Conservation (phyloP, 2,113 vertebrate genomes). For the Chiloscyllium plagiosum region DNA sequence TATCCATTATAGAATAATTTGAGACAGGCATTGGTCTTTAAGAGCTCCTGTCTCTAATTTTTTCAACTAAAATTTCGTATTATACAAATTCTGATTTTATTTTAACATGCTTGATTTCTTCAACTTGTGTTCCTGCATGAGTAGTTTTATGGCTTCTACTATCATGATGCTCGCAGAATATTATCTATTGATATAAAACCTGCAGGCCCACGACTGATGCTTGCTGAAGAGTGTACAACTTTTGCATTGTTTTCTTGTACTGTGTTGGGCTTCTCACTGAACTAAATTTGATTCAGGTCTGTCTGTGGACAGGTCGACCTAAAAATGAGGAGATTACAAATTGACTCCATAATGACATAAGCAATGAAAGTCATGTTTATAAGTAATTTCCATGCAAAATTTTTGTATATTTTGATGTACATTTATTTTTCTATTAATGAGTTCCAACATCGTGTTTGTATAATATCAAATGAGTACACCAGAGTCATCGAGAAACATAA, state of each 20-base stretch:
- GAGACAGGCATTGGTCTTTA: not conserved
- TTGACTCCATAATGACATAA: not conserved
- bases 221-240: not conserved
- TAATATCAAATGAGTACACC: not conserved
- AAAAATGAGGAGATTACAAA: not conserved
- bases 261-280: not conserved
- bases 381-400: not conserved
- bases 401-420: not conserved
- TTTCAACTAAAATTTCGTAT: not conserved
- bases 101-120: not conserved
- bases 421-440: not conserved
- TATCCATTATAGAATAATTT: not conserved
- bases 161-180: not conserved
- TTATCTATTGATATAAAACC: not conserved
- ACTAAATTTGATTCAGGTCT: not conserved
- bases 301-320: not conserved
- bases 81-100: not conserved
- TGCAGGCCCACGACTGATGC: not conserved
- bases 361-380: not conserved
- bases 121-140: not conserved
- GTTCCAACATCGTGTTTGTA: not conserved
- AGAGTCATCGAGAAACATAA: not conserved
- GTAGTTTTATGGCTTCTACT: not conserved
- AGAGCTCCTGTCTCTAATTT: not conserved
- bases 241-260: not conserved